Base-by-base conservation (phyloP, 1,140 invertebrate genomes). In the Xylocopa sonorina region DNA sequence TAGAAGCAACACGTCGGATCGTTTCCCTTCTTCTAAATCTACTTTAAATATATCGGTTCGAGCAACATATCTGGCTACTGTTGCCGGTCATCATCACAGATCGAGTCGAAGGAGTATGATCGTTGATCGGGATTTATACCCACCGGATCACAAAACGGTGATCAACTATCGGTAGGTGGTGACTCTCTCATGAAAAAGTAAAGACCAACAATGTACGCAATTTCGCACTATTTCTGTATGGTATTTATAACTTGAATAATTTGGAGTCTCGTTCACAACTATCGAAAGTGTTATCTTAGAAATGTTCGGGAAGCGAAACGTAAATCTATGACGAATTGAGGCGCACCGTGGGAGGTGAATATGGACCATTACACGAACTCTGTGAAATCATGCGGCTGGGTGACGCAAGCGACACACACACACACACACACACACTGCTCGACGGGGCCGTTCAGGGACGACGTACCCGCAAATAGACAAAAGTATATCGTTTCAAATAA, bases 141-240 rank as follows among this genome's bases (percentile, higher is more conserved):
- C 90, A 3, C 88, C 90, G 10, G 78, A 81, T 63, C 90, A 91
- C 64, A 91, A 90, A 79, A 91, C 90, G 0, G 86, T 89, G 29
- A 87, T 91, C 53, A 88, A 88, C 34, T 83, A 86, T 67, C 84
- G 90, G 90, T 91, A 90, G 55, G 88, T 88, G 50, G n/a, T n/a
- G n/a, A n/a, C n/a, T n/a, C n/a, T n/a, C n/a, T n/a, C n/a, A n/a
- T n/a, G n/a, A n/a, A n/a, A n/a, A n/a, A n/a, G n/a, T n/a, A n/a
- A n/a, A n/a, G n/a, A 10, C 24, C 4, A 18, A 14, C 46, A 38
- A 29, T 34, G 12, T 68, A 38, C 1, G 53, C 27, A 62, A 24
- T n/a, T 38, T 27, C 12, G 27, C 21, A 55, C n/a, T n/a, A n/a
- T n/a, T n/a, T n/a, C n/a, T n/a, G n/a, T n/a, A n/a, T n/a, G n/a